Conservation (phyloP, 2,797 vertebrate genomes). For the Pangasius sanitwongsei region DNA sequence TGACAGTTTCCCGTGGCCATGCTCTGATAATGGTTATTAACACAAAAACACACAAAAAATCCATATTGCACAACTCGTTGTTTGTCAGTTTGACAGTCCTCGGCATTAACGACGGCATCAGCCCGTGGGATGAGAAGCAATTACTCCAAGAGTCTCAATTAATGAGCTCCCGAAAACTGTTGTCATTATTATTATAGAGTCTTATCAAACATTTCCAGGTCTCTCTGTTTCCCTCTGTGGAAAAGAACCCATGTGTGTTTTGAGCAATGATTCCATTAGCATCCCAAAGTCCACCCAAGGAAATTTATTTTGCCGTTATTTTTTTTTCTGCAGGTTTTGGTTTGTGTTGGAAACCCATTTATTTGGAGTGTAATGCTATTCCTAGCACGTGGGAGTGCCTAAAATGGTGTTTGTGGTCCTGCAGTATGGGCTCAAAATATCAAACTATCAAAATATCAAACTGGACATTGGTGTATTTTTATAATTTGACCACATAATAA, state of each 20-base stretch:
- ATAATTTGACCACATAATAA: neutral
- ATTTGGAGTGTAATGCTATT: constrained; percentile 62
- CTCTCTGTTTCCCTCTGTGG: constrained; percentile 64
- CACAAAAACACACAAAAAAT: constrained; percentile 75
- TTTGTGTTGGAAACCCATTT: constrained; percentile 59
- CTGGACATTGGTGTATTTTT: constrained; percentile 1
- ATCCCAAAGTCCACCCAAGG: constrained; percentile 56
- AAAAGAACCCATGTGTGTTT: constrained; percentile 65
- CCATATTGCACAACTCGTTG: constrained; percentile 80
- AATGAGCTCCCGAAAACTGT: constrained; percentile 81
- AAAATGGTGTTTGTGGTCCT: constrained; percentile 44
- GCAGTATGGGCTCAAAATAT: constrained; percentile 11
- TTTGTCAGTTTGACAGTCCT: constrained; percentile 83
- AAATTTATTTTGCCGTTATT: constrained; percentile 44
- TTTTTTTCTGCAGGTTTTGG: constrained; percentile 41
- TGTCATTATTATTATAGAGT: constrained; percentile 77
- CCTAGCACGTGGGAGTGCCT: constrained; percentile 38
- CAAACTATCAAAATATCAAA: constrained; percentile 9
- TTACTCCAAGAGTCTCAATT: constrained; percentile 82
- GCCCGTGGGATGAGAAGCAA: constrained; percentile 79
- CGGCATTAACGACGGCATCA: constrained; percentile 77
- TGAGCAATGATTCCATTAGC: constrained; percentile 66
- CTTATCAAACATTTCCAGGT: constrained; percentile 80
- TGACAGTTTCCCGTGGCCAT: constrained; percentile 78
- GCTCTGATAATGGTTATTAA: constrained; percentile 81